These are phyloP conservation scores for Allolobophora icterica DNA, from an alignment of 2,888 invertebrate genomes.

Conservation along the genomic window DNA sequence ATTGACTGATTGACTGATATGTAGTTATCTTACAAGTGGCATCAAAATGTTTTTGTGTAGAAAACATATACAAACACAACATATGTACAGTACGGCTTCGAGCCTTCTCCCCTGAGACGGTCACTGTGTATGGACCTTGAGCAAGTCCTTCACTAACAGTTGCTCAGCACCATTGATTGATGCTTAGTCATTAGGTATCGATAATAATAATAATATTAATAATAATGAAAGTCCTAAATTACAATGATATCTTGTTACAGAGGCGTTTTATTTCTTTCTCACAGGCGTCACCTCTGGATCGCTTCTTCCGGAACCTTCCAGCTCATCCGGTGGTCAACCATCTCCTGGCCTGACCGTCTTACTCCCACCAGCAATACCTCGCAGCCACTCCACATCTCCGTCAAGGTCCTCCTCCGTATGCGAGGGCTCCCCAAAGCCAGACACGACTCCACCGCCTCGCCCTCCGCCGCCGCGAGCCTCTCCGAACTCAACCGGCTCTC, in stretches of 20 bases:
- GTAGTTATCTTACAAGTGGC: too few relatives aligned
- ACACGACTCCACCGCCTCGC: constrained; percentile 24
- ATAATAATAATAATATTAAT: too few relatives aligned
- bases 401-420: neutral
- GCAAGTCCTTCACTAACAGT: too few relatives aligned
- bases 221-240: neutral
- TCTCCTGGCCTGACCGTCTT: constrained; percentile 35
- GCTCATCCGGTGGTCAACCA: neutral
- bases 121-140: too few relatives aligned
- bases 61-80: too few relatives aligned
- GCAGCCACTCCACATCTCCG: constrained; percentile 32
- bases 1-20: too few relatives aligned
- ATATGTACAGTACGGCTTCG: too few relatives aligned
- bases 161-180: too few relatives aligned
- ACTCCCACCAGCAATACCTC: constrained; percentile 33
- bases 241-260: neutral
- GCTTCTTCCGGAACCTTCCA: neutral
- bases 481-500: constrained; percentile 24
- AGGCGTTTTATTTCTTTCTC: neutral
- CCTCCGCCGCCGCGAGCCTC: constrained; percentile 23
- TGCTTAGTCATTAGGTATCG: too few relatives aligned
- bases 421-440: constrained; percentile 29
- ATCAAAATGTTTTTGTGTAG: too few relatives aligned
- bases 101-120: too few relatives aligned
- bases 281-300: constrained; percentile 23